These are phyloP conservation scores for Selene dorsalis DNA, from an alignment of 2,797 vertebrate species.

Conservation along the genomic window DNA sequence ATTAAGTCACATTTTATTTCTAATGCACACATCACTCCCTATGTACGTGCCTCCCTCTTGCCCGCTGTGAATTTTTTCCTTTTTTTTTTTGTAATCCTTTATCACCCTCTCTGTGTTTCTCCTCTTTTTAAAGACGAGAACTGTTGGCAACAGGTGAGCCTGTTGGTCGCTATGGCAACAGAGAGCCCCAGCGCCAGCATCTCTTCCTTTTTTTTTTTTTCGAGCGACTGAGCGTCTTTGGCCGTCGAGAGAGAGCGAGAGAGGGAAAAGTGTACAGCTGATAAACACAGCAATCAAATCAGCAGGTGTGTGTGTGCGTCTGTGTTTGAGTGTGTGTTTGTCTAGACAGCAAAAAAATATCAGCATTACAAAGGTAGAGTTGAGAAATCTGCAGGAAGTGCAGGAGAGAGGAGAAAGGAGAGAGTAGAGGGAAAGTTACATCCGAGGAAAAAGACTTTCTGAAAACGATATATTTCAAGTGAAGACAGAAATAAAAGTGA, in stretches of 20 bases:
- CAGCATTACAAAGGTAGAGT: not conserved
- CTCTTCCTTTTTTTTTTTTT: conserved; percentile 21
- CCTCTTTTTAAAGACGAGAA: conserved; percentile 39
- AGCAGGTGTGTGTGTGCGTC: conserved; percentile 38
- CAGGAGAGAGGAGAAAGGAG: not conserved
- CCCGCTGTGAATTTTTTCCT: not conserved
- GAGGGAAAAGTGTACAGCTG: conserved; percentile 22
- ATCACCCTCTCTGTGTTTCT: conserved; percentile 14
- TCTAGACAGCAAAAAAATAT: conserved; percentile 16
- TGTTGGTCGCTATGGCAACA: conserved; percentile 70
- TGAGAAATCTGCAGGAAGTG: not conserved
- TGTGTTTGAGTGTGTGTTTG: conserved; percentile 27
- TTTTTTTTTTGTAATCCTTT: not conserved
- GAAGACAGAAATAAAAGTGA: not conserved
- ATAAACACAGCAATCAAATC: conserved; percentile 60
- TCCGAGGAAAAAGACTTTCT: not conserved
- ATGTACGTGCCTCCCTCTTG: not conserved
- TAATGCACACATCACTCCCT: not conserved
- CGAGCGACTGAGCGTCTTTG: conserved; percentile 38
- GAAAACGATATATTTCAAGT: not conserved
- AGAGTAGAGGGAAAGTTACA: not conserved
- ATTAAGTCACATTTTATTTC: not conserved
- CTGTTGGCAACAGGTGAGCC: conserved; percentile 72
- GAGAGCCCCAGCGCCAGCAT: conserved; percentile 48
- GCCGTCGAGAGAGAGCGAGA: conserved; percentile 36